Percentiles rank a stretch among this genome's conserved stretches.
Evolutionary conservation across 2,113 vertebrate species (phyloP).

Genomic region (Euleptes europaea): DNA sequence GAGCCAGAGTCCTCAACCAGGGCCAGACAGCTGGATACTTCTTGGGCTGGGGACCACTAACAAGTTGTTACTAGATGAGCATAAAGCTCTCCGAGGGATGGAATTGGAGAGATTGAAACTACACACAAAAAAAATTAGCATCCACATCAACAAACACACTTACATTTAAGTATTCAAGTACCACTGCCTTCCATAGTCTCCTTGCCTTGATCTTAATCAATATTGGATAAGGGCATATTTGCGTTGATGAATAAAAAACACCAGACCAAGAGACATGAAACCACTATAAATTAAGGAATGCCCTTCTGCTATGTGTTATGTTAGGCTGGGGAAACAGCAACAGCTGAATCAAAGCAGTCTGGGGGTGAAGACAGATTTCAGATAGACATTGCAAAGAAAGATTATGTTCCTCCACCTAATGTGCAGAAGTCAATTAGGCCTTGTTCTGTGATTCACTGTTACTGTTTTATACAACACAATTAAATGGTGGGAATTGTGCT

Average conservation of each 20-base stretch:
- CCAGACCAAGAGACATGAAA: not conserved
- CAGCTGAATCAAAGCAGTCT: not conserved
- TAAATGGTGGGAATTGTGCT: not conserved
- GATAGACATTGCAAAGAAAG: not conserved
- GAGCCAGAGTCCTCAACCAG: too few relatives aligned
- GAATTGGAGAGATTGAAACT: too few relatives aligned
- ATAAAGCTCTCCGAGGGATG: too few relatives aligned
- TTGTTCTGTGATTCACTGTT: not conserved
- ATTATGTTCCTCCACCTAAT: not conserved
- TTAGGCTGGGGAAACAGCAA: not conserved
- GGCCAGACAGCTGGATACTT: too few relatives aligned
- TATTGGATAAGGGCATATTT: conserved; percentile 15
- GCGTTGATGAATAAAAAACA: conserved; percentile 16
- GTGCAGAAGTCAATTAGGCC: not conserved
- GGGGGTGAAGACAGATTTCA: not conserved
- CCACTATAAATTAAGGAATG: conserved; percentile 9
- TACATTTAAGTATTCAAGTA: not conserved
- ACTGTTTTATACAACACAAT: not conserved
- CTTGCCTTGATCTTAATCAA: conserved; percentile 25
- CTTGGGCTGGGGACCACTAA: too few relatives aligned
- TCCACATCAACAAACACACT: not conserved
- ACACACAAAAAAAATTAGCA: not conserved
- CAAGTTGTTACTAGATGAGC: too few relatives aligned
- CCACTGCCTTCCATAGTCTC: not conserved
- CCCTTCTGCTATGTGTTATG: conserved; percentile 2